Evolutionary conservation across 2,113 vertebrate species (phyloP), one percentile per base, ranked within the genome.

Genomic region (Rhinoderma darwinii): DNA sequence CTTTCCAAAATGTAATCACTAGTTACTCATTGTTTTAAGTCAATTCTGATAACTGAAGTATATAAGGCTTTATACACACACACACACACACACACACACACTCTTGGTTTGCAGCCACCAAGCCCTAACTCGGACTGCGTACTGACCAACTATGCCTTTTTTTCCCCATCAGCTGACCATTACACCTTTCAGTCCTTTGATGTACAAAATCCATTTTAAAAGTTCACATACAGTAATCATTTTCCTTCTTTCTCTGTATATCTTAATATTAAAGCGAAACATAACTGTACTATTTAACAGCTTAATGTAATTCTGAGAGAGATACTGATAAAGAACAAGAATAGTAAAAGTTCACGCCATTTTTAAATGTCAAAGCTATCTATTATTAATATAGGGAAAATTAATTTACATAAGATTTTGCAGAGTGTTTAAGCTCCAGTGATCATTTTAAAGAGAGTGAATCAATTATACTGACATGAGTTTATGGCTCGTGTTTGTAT

Each of bases 301-400:
- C 17, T 70, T 73, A 83, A 51, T 83, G 47, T 54, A 72, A 54
- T 54, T 83, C 63, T 37, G 44, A 47, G 54, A 73, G 22, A 22
- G 41, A 73, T 73, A 83, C 30, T 83, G 59, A 32, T 11, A 72
- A 47, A 72, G 39, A 2, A 43, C 35, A 85, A 78, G 32, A 66
- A 78, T 18, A 77, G 73, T 80, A 39, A 54, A 86, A 51, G 43
- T 51, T 70, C 59, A 80, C 35, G 27, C 9, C 76, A 79, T 86
- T 86, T 76, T 39, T 41, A 86, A 86, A 86, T 80, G 61, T 80
- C 75, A 86, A 41, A 75, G 50, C 37, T 44, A 73, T 73, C 73
- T 78, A 86, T 78, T 63, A 78, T 78, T 68, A 50, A 44, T 66
- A 51, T 17, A 61, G 54, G 39, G 66, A 54, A 54, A 73, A 50